Evolutionary conservation across 1,140 invertebrate species (phyloP).

Genomic region (Calephelis virginiensis): DNA sequence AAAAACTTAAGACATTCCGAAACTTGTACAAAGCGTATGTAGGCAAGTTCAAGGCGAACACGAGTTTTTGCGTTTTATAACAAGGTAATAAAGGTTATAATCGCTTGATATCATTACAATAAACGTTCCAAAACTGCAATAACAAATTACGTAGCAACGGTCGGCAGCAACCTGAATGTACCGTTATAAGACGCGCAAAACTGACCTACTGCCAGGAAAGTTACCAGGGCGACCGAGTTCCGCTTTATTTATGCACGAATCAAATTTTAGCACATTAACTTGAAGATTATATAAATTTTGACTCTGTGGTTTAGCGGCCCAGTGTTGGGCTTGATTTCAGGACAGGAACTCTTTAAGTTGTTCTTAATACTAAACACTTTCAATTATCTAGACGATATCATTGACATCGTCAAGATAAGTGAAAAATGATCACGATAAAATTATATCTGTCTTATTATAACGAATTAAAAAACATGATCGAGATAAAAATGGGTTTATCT

Average conservation of each 20-base stretch:
- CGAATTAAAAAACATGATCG: too few relatives aligned
- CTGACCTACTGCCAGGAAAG: slow-evolving; percentile 75
- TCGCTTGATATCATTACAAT: slow-evolving; percentile 44
- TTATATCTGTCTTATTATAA: too few relatives aligned
- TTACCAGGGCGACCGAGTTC: slow-evolving; percentile 66
- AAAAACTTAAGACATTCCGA: slow-evolving; percentile 28
- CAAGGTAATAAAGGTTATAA: slow-evolving; percentile 42
- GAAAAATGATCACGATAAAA: too few relatives aligned
- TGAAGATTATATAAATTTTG: too few relatives aligned
- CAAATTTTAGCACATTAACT: neutral
- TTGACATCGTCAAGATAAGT: too few relatives aligned
- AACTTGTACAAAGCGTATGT: slow-evolving; percentile 27
- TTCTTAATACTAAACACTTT: too few relatives aligned
- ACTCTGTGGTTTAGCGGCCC: too few relatives aligned
- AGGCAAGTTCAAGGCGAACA: slow-evolving; percentile 56
- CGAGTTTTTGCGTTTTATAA: neutral
- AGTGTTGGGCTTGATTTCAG: too few relatives aligned
- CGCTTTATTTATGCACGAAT: slow-evolving; percentile 44
- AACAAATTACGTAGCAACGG: slow-evolving; percentile 64
- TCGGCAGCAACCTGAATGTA: slow-evolving; percentile 74
- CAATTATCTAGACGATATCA: too few relatives aligned
- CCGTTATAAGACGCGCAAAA: slow-evolving; percentile 73
- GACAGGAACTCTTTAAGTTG: too few relatives aligned
- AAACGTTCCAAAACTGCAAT: slow-evolving; percentile 71
- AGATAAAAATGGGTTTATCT: too few relatives aligned